Evolutionary conservation across 1,140 invertebrate genomes (phyloP).

Genomic region (Chelonus insularis): DNA sequence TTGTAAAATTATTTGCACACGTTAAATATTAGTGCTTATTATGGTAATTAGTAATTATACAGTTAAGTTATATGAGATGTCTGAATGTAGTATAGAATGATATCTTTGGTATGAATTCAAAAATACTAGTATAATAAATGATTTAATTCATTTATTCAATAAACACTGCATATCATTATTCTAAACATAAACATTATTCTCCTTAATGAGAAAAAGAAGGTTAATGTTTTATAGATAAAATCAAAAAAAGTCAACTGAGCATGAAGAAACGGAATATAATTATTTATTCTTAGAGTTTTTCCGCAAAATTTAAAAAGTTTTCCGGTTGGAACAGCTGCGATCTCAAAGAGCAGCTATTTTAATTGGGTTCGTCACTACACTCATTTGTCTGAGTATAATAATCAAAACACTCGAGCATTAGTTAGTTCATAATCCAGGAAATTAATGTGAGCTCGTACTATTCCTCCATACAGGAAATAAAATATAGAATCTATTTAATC

Average conservation of each 20-base stretch:
- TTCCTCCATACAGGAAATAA: slow-evolving; percentile 4
- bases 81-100: too few species aligned
- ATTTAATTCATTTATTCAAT: too few species aligned
- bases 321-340: slow-evolving; percentile 37
- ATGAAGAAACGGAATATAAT: background rate
- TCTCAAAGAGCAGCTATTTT: slow-evolving; percentile 41
- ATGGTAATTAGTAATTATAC: too few species aligned
- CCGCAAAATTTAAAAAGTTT: slow-evolving; percentile 37
- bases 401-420: slow-evolving; percentile 15
- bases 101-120: too few species aligned
- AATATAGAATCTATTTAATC: too few species aligned
- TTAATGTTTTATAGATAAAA: background rate
- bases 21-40: too few species aligned
- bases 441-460: slow-evolving; percentile 16
- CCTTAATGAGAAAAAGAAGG: too few species aligned
- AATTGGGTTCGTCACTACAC: slow-evolving; percentile 38
- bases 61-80: too few species aligned
- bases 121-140: too few species aligned
- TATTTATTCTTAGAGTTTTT: slow-evolving; percentile 4
- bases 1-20: too few species aligned
- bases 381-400: background rate
- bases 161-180: too few species aligned
- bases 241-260: background rate
- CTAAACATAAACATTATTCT: too few species aligned
- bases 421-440: slow-evolving; percentile 29